Conservation (phyloP, 2,888 invertebrate species). For the Brenthis hecate region DNA sequence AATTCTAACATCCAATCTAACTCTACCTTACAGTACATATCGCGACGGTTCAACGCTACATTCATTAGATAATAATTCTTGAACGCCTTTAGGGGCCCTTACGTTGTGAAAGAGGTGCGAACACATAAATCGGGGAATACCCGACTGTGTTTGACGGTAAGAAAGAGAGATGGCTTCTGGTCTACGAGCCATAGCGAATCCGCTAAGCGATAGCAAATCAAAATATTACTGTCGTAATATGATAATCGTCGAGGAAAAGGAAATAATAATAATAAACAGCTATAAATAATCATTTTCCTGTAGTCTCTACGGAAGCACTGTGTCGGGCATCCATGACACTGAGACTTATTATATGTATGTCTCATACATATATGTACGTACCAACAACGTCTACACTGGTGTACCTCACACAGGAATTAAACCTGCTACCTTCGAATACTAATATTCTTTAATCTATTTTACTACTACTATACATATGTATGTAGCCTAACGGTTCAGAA, state of each 20-base stretch:
- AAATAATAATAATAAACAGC: conserved; percentile 7
- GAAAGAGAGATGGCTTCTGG: conserved; percentile 30
- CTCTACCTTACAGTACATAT: background rate
- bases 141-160: conserved; percentile 21
- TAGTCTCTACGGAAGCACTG: no score
- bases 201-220: conserved; percentile 6
- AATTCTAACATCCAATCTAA: no score
- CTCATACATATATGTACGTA: no score
- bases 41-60: conserved; percentile 4
- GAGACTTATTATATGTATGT: no score
- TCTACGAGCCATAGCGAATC: background rate
- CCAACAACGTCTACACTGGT: no score
- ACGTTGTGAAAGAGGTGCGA: conserved; percentile 15
- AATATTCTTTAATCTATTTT: no score
- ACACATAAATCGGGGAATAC: conserved; percentile 20
- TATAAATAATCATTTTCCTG: background rate
- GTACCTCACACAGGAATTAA: no score
- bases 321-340: no score
- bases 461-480: no score
- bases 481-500: no score
- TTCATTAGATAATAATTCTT: conserved; percentile 11
- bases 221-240: conserved; percentile 9
- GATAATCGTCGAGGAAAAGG: conserved; percentile 6
- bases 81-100: background rate
- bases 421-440: no score